Percentiles rank a stretch among this genome's conserved stretches.
Conservation (phyloP, 1,140 invertebrate genomes). For the Drosophila obscura region DNA sequence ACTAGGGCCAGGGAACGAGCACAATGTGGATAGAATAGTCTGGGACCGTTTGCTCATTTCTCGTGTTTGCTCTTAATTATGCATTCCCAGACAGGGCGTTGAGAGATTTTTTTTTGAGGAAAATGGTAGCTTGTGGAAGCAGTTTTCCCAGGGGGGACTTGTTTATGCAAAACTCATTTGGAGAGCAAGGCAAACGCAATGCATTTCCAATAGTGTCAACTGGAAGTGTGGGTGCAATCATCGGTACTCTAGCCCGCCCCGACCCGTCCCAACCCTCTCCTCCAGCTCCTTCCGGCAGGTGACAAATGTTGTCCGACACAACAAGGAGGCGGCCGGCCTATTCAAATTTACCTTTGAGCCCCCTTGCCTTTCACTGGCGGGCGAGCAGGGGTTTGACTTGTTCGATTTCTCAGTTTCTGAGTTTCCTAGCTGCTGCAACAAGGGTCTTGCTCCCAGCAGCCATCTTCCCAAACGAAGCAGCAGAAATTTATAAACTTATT, state of each 20-base stretch:
- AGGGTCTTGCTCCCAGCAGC: too few relatives aligned
- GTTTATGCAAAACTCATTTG: constrained; percentile 78
- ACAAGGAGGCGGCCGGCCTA: constrained; percentile 15
- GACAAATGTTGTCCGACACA: constrained; percentile 30
- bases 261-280: neutral
- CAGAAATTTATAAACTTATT: too few relatives aligned
- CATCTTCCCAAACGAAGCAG: too few relatives aligned
- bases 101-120: constrained; percentile 18
- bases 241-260: constrained; percentile 15
- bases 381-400: too few relatives aligned
- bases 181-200: constrained; percentile 53
- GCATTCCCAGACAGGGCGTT: constrained; percentile 36
- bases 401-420: too few relatives aligned
- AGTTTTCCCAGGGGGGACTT: constrained; percentile 33
- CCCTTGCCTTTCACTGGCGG: neutral
- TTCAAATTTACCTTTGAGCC: constrained; percentile 24
- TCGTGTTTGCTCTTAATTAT: constrained; percentile 60
- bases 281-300: constrained; percentile 5
- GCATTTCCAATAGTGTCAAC: constrained; percentile 61
- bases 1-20: neutral
- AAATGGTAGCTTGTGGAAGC: neutral
- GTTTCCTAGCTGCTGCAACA: too few relatives aligned
- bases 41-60: constrained; percentile 47
- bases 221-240: constrained; percentile 35
- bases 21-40: constrained; percentile 39